Percentiles rank a stretch among this genome's conserved stretches.
Conservation (phyloP, 2,797 vertebrate genomes). For the Glyptemys insculpta region DNA sequence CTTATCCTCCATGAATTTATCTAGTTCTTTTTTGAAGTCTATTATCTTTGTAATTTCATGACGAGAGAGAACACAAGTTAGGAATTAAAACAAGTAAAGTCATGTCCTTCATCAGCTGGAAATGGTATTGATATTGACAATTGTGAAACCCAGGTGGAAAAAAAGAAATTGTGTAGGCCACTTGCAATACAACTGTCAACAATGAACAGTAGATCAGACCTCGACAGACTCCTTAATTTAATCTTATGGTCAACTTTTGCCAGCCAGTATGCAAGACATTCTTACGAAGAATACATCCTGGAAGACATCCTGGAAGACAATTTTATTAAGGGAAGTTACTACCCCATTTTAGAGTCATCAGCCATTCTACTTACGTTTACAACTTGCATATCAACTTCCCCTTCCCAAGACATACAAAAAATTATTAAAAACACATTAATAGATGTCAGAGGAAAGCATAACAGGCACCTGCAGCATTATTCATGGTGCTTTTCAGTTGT, state of each 20-base stretch:
- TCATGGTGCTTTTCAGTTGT: not conserved
- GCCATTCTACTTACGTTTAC: not conserved
- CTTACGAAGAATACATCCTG: not conserved
- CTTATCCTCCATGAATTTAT: too few species aligned
- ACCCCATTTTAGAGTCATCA: not conserved
- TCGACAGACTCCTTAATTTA: not conserved
- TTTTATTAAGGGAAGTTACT: not conserved
- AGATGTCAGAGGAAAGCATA: not conserved
- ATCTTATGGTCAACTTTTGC: not conserved
- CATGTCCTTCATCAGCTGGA: not conserved
- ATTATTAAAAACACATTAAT: not conserved
- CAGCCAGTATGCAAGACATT: not conserved
- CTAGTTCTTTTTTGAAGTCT: too few species aligned
- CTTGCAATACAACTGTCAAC: not conserved
- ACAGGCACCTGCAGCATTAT: not conserved
- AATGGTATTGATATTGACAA: not conserved
- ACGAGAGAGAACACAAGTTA: not conserved
- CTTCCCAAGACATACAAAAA: not conserved
- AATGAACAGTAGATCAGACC: not conserved
- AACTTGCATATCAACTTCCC: not conserved
- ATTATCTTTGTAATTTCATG: too few species aligned
- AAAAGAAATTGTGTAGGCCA: not conserved
- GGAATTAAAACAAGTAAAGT: not conserved
- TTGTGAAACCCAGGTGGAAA: not conserved
- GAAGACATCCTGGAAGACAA: not conserved